These are phyloP conservation scores for Albula glossodonta DNA, from an alignment of 2,113 vertebrate species.

Conservation along the genomic window DNA sequence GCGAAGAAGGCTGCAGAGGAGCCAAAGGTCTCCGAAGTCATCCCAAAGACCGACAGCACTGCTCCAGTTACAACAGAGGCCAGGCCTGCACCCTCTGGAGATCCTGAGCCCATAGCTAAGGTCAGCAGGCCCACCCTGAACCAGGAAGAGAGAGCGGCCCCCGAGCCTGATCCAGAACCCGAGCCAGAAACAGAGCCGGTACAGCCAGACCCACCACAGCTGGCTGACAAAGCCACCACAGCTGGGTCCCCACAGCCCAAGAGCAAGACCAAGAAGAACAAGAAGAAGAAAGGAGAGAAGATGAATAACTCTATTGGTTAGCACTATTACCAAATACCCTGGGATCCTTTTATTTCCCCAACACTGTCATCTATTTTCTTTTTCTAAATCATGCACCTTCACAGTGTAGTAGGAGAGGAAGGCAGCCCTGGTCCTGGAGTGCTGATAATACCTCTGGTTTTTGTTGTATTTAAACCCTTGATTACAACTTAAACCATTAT, in stretches of 20 bases:
- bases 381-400: no score
- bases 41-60: slow-evolving; percentile 42
- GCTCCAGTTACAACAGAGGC: slow-evolving; percentile 68
- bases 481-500: no score
- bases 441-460: no score
- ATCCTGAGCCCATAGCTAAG: slow-evolving; percentile 54
- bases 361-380: not conserved
- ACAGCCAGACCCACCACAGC: slow-evolving; percentile 54
- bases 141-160: slow-evolving; percentile 57
- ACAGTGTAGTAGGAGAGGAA: no score
- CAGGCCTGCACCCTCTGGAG: slow-evolving; percentile 58
- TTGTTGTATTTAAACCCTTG: no score
- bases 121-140: slow-evolving; percentile 57
- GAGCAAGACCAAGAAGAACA: slow-evolving; percentile 75
- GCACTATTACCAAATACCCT: not conserved
- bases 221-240: slow-evolving; percentile 53
- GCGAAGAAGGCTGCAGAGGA: not conserved
- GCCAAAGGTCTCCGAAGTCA: not conserved
- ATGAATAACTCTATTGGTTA: slow-evolving; percentile 74
- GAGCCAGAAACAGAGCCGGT: slow-evolving; percentile 43
- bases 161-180: slow-evolving; percentile 51
- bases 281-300: slow-evolving; percentile 80
- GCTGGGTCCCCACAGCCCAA: slow-evolving; percentile 73
- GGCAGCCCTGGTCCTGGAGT: no score
- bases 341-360: not conserved